Evolutionary conservation across 2,888 invertebrate genomes (phyloP).

Genomic region (Ctena decussata): DNA sequence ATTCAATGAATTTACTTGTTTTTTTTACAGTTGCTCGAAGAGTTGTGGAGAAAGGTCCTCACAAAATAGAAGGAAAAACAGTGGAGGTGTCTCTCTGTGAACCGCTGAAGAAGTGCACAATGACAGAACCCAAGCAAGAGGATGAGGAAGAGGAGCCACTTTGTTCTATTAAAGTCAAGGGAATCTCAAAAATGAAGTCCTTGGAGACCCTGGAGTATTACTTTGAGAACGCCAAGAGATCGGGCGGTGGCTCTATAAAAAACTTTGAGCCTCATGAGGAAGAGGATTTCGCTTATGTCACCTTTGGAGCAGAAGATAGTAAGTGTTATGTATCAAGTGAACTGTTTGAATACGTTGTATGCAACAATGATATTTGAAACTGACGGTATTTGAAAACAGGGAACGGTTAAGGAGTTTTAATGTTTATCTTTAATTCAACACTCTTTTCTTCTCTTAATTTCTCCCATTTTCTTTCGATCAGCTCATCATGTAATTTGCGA

Average conservation of each 20-base stretch:
- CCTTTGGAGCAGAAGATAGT: neutral
- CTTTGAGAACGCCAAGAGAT: constrained; percentile 1
- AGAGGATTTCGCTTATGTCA: neutral
- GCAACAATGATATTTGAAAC: too few species aligned
- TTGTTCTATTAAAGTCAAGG: neutral
- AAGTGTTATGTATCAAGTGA: too few species aligned
- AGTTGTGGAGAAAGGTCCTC: neutral
- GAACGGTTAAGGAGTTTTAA: too few species aligned
- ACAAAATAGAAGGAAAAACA: neutral
- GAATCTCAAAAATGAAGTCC: neutral
- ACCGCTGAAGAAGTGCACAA: neutral
- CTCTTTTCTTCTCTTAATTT: too few species aligned
- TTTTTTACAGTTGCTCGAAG: neutral
- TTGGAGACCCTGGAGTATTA: neutral
- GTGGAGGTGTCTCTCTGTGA: neutral
- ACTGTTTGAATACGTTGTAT: too few species aligned
- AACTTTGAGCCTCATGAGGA: neutral
- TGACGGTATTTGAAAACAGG: too few species aligned
- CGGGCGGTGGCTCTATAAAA: neutral
- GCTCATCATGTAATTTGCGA: too few species aligned
- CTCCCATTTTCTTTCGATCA: too few species aligned
- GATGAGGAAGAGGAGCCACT: neutral
- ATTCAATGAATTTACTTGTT: too few species aligned
- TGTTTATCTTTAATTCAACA: too few species aligned
- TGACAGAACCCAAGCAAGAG: neutral